These are phyloP conservation scores for Antedon bifida DNA, from an alignment of 35 echinoderm and acorn worm species.

Conservation along the genomic window DNA sequence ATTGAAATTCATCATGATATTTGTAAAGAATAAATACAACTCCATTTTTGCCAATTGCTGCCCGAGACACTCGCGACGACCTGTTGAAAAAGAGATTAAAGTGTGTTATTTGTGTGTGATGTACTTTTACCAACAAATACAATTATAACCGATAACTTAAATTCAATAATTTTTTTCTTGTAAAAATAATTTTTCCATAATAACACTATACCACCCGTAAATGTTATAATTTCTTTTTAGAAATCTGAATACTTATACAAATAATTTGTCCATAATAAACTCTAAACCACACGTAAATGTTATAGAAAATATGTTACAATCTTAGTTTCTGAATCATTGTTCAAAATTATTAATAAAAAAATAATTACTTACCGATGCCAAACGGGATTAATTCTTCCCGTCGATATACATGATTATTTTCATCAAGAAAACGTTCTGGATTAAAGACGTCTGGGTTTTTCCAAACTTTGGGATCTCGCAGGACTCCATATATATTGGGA, in stretches of 20 bases:
- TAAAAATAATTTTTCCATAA: too few species aligned
- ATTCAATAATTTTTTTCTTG: too few species aligned
- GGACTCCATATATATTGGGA: conserved; percentile 28
- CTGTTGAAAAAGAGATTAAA: too few species aligned
- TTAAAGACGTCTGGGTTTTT: conserved; percentile 46
- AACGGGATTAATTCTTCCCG: conserved; percentile 67
- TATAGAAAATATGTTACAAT: too few species aligned
- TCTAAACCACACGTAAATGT: background rate
- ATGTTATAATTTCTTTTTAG: too few species aligned
- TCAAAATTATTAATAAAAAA: background rate
- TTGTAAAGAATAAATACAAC: background rate
- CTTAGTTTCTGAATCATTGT: too few species aligned
- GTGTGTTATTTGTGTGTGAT: too few species aligned
- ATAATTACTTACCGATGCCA: conserved; percentile 27
- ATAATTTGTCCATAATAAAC: too few species aligned
- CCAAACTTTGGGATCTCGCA: conserved; percentile 33
- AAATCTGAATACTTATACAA: too few species aligned
- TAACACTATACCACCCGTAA: too few species aligned
- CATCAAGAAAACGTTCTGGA: conserved; percentile 54
- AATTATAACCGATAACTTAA: too few species aligned
- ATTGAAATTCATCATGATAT: background rate
- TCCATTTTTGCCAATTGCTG: background rate
- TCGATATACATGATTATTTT: conserved; percentile 31
- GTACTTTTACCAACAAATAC: too few species aligned
- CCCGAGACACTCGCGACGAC: background rate